Conservation (phyloP, 2,888 invertebrate genomes). For the Nebria salina region DNA sequence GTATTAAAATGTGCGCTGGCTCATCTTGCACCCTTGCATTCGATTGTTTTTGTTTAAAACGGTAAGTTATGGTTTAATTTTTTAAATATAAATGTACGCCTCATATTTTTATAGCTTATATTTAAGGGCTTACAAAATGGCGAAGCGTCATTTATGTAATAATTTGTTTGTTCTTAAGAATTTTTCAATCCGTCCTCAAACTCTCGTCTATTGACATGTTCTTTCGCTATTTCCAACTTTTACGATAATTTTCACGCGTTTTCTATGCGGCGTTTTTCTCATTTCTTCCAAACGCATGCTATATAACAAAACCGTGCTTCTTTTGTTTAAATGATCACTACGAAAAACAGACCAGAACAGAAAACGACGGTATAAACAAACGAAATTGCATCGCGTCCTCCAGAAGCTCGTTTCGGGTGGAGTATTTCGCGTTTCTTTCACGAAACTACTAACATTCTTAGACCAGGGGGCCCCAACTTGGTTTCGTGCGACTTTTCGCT, state of each 20-base stretch:
- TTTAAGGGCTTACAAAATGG: slow-evolving; percentile 63
- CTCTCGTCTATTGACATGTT: not conserved
- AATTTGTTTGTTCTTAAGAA: slow-evolving; percentile 35
- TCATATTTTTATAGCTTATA: slow-evolving; percentile 59
- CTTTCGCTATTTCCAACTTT: not conserved
- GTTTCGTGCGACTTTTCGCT: not conserved
- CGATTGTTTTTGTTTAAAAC: slow-evolving; percentile 45
- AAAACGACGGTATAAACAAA: not conserved
- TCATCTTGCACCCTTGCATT: not conserved
- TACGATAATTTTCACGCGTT: slow-evolving; percentile 6
- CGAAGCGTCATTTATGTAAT: slow-evolving; percentile 58
- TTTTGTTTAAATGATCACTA: not conserved
- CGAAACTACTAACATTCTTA: not conserved
- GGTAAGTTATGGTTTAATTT: slow-evolving; percentile 45
- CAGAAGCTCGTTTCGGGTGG: not conserved
- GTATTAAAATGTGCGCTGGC: not conserved
- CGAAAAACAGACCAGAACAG: not conserved
- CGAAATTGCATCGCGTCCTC: not conserved
- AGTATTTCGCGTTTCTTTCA: not conserved
- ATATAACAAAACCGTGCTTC: not conserved
- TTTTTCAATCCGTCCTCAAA: not conserved
- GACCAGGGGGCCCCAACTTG: not conserved
- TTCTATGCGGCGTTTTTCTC: not conserved
- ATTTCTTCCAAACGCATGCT: slow-evolving; percentile 4
- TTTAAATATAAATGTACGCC: slow-evolving; percentile 54